phyloP scores from a whole-genome alignment of 2,113 vertebrate species.

The Scopus umbretta region DNA sequence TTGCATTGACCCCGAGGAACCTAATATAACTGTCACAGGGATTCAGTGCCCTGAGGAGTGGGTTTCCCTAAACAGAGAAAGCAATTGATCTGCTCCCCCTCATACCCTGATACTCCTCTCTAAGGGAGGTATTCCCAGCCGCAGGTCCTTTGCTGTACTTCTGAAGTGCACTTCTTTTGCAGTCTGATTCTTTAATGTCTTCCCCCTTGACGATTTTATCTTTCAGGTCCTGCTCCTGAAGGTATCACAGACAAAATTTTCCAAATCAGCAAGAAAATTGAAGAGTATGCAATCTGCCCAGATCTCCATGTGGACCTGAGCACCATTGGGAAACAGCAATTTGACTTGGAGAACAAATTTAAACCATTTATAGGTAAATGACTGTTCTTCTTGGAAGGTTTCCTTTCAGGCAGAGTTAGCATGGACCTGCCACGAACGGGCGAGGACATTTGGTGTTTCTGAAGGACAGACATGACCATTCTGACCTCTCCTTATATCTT shows the following conservation, averaged over 20 bases:
- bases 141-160: not conserved
- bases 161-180: not conserved
- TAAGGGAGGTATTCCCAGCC: not conserved
- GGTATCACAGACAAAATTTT: slow-evolving; percentile 94
- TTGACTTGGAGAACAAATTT: slow-evolving; percentile 95
- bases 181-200: not conserved
- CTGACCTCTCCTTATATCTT: not conserved
- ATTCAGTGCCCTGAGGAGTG: not conserved
- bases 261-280: slow-evolving; percentile 92
- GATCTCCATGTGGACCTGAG: slow-evolving; percentile 90
- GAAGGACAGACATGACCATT: not conserved
- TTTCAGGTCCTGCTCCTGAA: slow-evolving; percentile 91
- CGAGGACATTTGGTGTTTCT: not conserved
- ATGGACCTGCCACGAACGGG: not conserved
- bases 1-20: not conserved
- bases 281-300: slow-evolving; percentile 94
- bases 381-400: not conserved
- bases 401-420: not conserved
- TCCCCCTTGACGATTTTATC: not conserved
- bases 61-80: not conserved
- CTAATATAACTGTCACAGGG: not conserved
- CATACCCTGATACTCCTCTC: not conserved
- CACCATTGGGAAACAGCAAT: slow-evolving; percentile 91
- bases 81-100: not conserved
- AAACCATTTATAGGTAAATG: slow-evolving; percentile 89